Conservation (phyloP, 1,140 invertebrate genomes). For the Leptestheria dahalacensis region DNA sequence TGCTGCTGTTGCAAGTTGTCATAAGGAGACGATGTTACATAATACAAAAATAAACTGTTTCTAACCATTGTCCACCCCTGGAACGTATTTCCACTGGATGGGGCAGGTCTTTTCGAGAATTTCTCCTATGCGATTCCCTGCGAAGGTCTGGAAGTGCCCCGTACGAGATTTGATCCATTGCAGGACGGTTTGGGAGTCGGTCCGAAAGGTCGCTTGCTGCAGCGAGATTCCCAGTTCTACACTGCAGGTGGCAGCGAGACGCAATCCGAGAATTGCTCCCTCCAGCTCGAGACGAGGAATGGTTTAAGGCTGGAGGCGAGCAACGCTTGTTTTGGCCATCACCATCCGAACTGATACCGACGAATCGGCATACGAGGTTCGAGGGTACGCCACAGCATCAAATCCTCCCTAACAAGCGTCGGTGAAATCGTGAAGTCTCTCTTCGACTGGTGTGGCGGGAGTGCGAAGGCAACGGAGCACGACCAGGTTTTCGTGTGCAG, state of each 20-base stretch:
- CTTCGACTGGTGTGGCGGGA: too few species aligned
- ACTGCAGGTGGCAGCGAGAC: conserved; percentile 15
- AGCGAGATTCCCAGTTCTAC: conserved; percentile 9
- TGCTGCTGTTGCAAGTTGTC: too few species aligned
- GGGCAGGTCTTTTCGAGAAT: conserved; percentile 17
- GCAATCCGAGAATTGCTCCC: conserved; percentile 28
- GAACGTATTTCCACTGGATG: conserved; percentile 19
- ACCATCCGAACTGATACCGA: conserved; percentile 17
- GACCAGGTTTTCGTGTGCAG: neutral
- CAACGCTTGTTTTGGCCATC: conserved; percentile 27
- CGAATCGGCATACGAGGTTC: conserved; percentile 2
- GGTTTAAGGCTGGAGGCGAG: conserved; percentile 29
- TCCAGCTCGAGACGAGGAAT: conserved; percentile 34
- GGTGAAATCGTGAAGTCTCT: conserved; percentile 22
- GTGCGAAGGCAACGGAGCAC: conserved; percentile 8
- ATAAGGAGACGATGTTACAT: too few species aligned
- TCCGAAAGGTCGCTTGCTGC: conserved; percentile 12
- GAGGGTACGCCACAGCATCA: conserved; percentile 22
- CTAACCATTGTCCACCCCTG: conserved; percentile 15
- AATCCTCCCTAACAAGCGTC: conserved; percentile 24
- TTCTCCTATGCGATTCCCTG: conserved; percentile 19
- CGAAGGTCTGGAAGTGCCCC: conserved; percentile 16
- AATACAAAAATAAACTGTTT: too few species aligned
- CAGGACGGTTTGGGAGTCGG: conserved; percentile 21
- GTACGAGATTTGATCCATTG: conserved; percentile 21